These are phyloP conservation scores for Euleptes europaea DNA, from an alignment of 2,113 vertebrate species.

Conservation along the genomic window DNA sequence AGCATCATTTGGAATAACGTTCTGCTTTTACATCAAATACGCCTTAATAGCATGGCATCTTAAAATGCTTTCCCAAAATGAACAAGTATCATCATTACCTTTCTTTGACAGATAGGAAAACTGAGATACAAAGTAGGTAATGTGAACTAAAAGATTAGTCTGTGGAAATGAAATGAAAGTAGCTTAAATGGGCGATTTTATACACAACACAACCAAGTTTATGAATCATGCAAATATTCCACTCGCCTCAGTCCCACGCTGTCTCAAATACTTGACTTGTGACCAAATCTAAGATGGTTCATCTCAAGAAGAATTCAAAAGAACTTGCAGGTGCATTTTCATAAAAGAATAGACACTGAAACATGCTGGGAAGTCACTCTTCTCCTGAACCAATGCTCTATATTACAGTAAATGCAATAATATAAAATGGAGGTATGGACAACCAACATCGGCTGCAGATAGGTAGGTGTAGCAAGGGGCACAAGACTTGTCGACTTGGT, in stretches of 20 bases:
- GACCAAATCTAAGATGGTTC: background rate
- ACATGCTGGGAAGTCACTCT: background rate
- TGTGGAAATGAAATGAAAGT: constrained; percentile 2
- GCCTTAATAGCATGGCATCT: background rate
- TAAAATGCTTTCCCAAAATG: background rate
- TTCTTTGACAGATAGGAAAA: background rate
- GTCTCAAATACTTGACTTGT: background rate
- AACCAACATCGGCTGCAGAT: too few relatives aligned
- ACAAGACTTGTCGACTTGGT: too few relatives aligned
- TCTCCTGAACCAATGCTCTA: too few relatives aligned
- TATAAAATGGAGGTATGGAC: too few relatives aligned
- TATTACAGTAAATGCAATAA: too few relatives aligned
- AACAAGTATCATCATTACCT: background rate
- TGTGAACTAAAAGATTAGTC: constrained; percentile 4
- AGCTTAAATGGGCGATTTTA: background rate
- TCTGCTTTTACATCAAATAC: constrained; percentile 1
- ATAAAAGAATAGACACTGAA: background rate
- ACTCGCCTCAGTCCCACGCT: background rate
- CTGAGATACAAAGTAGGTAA: background rate
- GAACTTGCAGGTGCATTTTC: background rate
- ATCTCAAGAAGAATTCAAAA: background rate
- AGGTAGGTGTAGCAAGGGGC: too few relatives aligned
- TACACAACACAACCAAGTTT: background rate
- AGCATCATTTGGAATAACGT: background rate
- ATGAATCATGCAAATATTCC: background rate